A percentile compares a stretch with the other conserved stretches of the same genome.
phyloP scores from a whole-genome alignment of 2,797 vertebrate species.

The Coracias cyanogaster region DNA sequence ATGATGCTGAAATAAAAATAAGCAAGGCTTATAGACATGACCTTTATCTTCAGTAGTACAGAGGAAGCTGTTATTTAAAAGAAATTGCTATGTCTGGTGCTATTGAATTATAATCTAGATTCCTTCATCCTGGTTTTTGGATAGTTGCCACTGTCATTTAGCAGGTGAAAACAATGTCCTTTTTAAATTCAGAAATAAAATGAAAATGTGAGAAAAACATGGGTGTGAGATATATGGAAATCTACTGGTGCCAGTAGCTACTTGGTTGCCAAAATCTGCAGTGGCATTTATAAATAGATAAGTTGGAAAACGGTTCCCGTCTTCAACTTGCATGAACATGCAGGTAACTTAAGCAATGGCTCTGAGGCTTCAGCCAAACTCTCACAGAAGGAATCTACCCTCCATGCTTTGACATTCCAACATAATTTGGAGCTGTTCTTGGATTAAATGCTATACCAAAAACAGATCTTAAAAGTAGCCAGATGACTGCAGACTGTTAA shows the following conservation, averaged over 20 bases:
- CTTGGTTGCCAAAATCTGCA: background rate
- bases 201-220: constrained; percentile 63
- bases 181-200: constrained; percentile 64
- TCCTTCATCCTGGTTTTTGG: constrained; percentile 42
- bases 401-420: background rate
- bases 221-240: constrained; percentile 42
- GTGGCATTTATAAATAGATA: constrained; percentile 17
- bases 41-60: constrained; percentile 48
- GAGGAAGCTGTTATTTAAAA: constrained; percentile 63
- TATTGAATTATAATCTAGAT: constrained; percentile 63
- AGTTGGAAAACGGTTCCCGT: background rate
- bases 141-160: constrained; percentile 36
- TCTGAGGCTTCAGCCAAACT: background rate
- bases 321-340: background rate
- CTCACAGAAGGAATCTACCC: background rate
- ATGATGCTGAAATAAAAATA: constrained; percentile 41
- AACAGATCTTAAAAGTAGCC: background rate
- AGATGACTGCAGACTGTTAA: background rate
- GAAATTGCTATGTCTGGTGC: constrained; percentile 42
- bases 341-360: background rate
- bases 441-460: background rate
- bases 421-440: background rate
- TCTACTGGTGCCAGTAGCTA: constrained; percentile 29
- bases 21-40: background rate
- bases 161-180: constrained; percentile 70